These are phyloP conservation scores for Macaria notata DNA, from an alignment of 2,888 invertebrate genomes.

Conservation along the genomic window DNA sequence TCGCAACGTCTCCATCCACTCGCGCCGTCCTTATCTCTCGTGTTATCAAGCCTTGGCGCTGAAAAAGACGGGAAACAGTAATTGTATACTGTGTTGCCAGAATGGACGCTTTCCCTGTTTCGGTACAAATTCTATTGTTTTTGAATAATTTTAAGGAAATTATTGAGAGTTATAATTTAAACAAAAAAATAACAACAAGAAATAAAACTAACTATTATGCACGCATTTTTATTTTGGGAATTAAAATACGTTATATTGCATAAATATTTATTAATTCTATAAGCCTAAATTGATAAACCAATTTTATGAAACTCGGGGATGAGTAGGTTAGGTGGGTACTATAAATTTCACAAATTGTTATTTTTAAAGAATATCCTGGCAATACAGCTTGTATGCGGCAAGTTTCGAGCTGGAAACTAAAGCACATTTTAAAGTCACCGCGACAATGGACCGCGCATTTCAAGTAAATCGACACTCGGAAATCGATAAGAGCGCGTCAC, in stretches of 20 bases:
- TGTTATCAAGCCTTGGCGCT: slow-evolving; percentile 38
- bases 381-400: slow-evolving; percentile 29
- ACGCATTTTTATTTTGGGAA: no score
- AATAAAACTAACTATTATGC: no score
- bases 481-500: slow-evolving; percentile 2
- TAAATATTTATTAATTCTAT: no score
- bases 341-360: no score
- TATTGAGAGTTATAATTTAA: not conserved
- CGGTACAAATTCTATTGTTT: slow-evolving; percentile 6
- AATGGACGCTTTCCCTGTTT: slow-evolving; percentile 31
- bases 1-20: slow-evolving; percentile 52
- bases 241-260: no score
- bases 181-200: no score
- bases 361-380: no score
- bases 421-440: slow-evolving; percentile 20
- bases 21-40: slow-evolving; percentile 44
- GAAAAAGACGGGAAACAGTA: slow-evolving; percentile 46
- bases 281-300: no score
- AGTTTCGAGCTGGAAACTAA: slow-evolving; percentile 25
- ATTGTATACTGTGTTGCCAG: slow-evolving; percentile 41
- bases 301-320: no score
- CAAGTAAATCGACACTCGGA: slow-evolving; percentile 3
- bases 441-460: slow-evolving; percentile 24
- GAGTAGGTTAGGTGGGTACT: no score
- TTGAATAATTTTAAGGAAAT: not conserved